Conservation (phyloP, 2,797 vertebrate genomes). For the Sebastolobus alascanus region DNA sequence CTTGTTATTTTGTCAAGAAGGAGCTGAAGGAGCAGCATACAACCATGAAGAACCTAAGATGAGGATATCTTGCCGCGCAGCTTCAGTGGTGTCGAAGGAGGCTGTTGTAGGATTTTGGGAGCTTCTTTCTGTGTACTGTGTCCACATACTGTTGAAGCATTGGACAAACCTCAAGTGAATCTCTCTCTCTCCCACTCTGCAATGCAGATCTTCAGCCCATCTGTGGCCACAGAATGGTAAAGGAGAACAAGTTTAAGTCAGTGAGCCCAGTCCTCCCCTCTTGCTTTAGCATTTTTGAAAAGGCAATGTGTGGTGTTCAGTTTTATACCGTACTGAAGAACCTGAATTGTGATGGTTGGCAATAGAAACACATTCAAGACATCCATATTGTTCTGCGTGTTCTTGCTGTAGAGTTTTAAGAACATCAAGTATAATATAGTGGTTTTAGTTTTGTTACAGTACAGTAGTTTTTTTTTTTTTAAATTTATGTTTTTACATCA, state of each 20-base stretch:
- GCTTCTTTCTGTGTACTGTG: constrained; percentile 41
- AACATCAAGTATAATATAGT: not conserved
- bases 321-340: not conserved
- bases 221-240: constrained; percentile 37
- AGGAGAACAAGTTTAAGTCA: constrained; percentile 23
- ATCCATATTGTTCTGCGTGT: not conserved
- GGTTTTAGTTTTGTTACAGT: not conserved
- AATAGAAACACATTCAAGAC: not conserved
- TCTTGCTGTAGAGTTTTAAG: not conserved
- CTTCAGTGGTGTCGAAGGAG: constrained; percentile 15
- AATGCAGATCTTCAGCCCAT: constrained; percentile 51
- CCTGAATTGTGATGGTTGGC: not conserved
- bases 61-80: constrained; percentile 2
- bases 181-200: constrained; percentile 10
- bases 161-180: constrained; percentile 35
- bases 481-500: too few species aligned
- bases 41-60: not conserved
- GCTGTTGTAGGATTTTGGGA: constrained; percentile 40
- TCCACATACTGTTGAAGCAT: constrained; percentile 43
- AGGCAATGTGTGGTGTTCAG: not conserved
- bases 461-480: too few species aligned
- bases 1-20: not conserved
- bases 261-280: not conserved
- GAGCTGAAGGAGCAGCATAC: not conserved
- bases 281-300: constrained; percentile 2